A percentile compares a stretch with the other conserved stretches of the same genome.
Conservation (phyloP, 1,140 invertebrate species). For the Anagrus nilaparvatae region DNA sequence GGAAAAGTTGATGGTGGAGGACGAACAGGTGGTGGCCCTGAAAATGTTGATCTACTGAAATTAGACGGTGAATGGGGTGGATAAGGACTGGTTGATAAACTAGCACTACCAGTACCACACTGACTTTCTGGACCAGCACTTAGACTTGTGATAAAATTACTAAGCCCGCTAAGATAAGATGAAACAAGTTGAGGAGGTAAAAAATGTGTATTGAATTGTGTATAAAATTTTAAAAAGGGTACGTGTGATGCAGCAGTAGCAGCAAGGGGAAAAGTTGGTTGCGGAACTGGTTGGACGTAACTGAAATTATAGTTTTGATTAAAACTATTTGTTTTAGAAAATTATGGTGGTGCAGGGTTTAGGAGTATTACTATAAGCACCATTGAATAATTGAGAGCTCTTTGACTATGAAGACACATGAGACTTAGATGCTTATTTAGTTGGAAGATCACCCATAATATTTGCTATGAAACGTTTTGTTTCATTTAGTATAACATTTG, state of each 20-base stretch:
- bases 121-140: constrained; percentile 21
- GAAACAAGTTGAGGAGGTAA: constrained; percentile 19
- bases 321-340: constrained; percentile 8
- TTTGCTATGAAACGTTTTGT: constrained; percentile 53
- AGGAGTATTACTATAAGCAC: background rate
- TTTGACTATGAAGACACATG: constrained; percentile 15
- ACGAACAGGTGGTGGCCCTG: constrained; percentile 9
- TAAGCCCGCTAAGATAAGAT: constrained; percentile 26
- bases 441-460: constrained; percentile 49
- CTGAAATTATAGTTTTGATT: constrained; percentile 7
- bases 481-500: constrained; percentile 44
- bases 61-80: constrained; percentile 18
- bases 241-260: constrained; percentile 12
- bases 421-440: constrained; percentile 35
- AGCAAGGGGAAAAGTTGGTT: too few relatives aligned
- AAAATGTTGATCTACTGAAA: constrained; percentile 21
- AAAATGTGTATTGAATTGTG: background rate
- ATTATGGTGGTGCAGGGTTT: background rate
- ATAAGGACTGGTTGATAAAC: constrained; percentile 22
- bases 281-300: too few relatives aligned
- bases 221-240: constrained; percentile 21
- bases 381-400: constrained; percentile 11
- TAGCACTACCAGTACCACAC: too few relatives aligned
- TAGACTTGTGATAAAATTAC: constrained; percentile 29
- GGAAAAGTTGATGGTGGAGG: constrained; percentile 23